Evolutionary conservation across 2,113 vertebrate species (phyloP).

Genomic region (Pantherophis guttatus): DNA sequence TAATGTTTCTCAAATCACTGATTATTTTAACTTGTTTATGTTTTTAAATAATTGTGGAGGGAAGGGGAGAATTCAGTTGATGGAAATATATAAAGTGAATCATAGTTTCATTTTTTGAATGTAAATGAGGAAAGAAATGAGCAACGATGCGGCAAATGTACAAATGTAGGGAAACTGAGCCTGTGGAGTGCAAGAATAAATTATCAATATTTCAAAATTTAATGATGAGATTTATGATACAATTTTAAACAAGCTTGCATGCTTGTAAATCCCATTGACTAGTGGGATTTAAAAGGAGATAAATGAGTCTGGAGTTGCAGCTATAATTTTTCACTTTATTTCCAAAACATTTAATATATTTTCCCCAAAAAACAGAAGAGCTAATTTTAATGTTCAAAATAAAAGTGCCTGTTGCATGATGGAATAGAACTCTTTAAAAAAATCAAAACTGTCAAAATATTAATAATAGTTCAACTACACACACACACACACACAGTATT

Average conservation of each 20-base stretch:
- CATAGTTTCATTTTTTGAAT: neutral
- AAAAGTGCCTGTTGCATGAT: neutral
- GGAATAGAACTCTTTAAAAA: neutral
- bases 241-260: slow-evolving; percentile 5
- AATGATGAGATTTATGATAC: slow-evolving; percentile 7
- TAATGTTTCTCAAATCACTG: neutral
- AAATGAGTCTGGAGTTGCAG: slow-evolving; percentile 4
- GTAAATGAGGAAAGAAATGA: neutral
- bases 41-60: neutral
- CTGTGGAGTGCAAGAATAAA: neutral
- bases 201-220: slow-evolving; percentile 19
- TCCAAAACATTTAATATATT: neutral
- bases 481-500: neutral
- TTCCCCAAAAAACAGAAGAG: neutral
- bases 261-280: slow-evolving; percentile 6
- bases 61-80: neutral
- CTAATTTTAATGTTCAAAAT: neutral
- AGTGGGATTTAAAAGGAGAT: slow-evolving; percentile 9
- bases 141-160: neutral
- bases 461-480: neutral
- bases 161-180: neutral
- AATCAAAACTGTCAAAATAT: neutral
- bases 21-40: neutral
- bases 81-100: neutral
- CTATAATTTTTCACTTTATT: slow-evolving; percentile 9